phyloP scores from a whole-genome alignment of 2,797 vertebrate genomes.

The Sebastolobus alascanus region DNA sequence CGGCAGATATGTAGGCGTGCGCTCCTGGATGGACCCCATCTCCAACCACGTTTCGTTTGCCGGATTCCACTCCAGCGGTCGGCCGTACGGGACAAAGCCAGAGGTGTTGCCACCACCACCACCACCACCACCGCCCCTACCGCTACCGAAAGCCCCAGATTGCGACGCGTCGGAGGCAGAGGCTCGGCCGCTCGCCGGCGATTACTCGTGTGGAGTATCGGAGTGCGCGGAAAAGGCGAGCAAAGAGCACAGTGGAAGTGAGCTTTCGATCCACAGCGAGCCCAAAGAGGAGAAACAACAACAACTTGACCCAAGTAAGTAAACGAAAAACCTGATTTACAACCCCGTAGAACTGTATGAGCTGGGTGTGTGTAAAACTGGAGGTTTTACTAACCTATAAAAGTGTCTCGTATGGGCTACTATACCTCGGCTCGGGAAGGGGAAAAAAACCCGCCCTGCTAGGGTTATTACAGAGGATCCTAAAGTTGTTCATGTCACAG shows the following conservation, averaged over 20 bases:
- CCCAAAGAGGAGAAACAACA: constrained; percentile 96
- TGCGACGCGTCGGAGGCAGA: constrained; percentile 86
- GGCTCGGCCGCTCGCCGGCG: constrained; percentile 83
- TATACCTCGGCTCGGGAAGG: constrained; percentile 85
- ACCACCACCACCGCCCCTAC: too few species aligned
- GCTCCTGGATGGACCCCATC: constrained; percentile 96
- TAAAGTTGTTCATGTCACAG: constrained; percentile 52
- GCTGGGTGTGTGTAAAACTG: constrained; percentile 97
- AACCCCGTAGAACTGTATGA: constrained; percentile 91
- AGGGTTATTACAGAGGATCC: constrained; percentile 64
- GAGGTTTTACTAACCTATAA: constrained; percentile 99
- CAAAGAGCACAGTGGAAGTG: constrained; percentile 89
- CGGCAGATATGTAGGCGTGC: constrained; percentile 90
- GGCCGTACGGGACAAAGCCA: constrained; percentile 92
- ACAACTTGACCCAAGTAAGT: constrained; percentile 99
- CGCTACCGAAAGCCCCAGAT: constrained; percentile 77
- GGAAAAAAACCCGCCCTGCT: constrained; percentile 89
- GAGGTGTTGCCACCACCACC: constrained; percentile 74
- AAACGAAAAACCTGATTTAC: constrained; percentile 97
- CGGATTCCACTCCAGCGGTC: constrained; percentile 85
- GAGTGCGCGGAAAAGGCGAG: constrained; percentile 83
- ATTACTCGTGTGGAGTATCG: constrained; percentile 87
- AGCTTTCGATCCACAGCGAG: constrained; percentile 91
- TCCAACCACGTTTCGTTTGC: constrained; percentile 89
- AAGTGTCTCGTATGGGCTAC: constrained; percentile 90